Conservation (phyloP, 2,113 vertebrate species). For the pig (Sus scrofa) region DNA sequence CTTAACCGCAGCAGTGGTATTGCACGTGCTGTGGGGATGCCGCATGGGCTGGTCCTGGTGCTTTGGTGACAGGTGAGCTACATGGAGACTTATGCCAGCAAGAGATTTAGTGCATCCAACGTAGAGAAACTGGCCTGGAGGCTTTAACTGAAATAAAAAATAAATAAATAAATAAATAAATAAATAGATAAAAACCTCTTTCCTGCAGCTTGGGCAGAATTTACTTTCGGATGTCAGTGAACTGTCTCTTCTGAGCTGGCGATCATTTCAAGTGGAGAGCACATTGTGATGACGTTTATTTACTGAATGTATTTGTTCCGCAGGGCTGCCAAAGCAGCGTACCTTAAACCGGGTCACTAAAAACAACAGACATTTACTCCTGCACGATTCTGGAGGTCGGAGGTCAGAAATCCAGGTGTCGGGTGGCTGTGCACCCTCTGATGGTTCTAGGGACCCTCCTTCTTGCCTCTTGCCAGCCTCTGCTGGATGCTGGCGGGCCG, state of each 20-base stretch:
- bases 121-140: conserved; percentile 62
- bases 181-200: too few species aligned
- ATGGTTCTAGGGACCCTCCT: too few species aligned
- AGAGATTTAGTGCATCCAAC: conserved; percentile 33
- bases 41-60: neutral
- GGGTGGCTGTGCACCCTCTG: rapidly evolving
- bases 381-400: neutral
- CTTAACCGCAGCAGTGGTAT: neutral
- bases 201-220: neutral
- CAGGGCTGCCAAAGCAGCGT: neutral
- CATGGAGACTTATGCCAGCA: conserved; percentile 57
- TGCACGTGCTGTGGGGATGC: neutral
- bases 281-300: neutral
- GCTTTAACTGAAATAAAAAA: conserved; percentile 12
- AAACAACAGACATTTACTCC: too few species aligned
- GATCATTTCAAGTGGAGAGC: neutral
- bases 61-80: conserved; percentile 7
- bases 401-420: neutral
- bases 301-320: rapidly evolving
- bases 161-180: too few species aligned
- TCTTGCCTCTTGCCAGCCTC: rapidly evolving
- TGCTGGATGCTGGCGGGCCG: neutral
- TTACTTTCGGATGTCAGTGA: conserved; percentile 67
- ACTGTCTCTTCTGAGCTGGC: conserved; percentile 23
- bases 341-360: neutral